A percentile compares a stretch with the other conserved stretches of the same genome.
These are phyloP conservation scores for Pantherophis alleghaniensis DNA, from an alignment of 2,797 vertebrate genomes.

Conservation along the genomic window DNA sequence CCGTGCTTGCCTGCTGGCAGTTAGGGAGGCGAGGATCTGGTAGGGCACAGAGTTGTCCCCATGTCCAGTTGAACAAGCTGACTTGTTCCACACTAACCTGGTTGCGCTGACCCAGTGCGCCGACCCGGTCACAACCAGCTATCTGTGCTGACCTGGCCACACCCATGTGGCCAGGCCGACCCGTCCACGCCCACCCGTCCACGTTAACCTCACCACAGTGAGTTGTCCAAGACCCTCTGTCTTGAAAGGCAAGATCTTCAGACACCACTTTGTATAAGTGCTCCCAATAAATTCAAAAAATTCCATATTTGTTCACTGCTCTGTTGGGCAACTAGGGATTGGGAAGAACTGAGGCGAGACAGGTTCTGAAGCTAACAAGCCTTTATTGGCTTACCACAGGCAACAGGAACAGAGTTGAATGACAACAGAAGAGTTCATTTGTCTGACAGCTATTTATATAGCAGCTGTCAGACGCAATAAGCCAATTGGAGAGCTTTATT, in stretches of 20 bases:
- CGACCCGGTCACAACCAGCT: background rate
- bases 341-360: no score
- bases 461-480: no score
- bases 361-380: no score
- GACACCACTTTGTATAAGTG: background rate
- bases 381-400: no score
- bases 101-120: background rate
- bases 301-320: background rate
- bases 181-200: background rate
- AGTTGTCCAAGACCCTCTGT: background rate
- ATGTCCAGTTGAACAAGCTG: background rate
- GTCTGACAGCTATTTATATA: no score
- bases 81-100: background rate
- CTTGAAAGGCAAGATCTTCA: background rate
- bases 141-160: background rate
- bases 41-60: background rate
- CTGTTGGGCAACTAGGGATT: no score
- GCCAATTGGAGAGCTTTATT: no score
- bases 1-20: background rate
- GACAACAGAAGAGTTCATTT: no score
- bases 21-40: background rate
- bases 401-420: no score
- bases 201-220: background rate
- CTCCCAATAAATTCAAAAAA: background rate
- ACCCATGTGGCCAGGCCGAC: background rate